Evolutionary conservation across 1,140 invertebrate genomes (phyloP).

Genomic region (Belonocnema kinseyi): DNA sequence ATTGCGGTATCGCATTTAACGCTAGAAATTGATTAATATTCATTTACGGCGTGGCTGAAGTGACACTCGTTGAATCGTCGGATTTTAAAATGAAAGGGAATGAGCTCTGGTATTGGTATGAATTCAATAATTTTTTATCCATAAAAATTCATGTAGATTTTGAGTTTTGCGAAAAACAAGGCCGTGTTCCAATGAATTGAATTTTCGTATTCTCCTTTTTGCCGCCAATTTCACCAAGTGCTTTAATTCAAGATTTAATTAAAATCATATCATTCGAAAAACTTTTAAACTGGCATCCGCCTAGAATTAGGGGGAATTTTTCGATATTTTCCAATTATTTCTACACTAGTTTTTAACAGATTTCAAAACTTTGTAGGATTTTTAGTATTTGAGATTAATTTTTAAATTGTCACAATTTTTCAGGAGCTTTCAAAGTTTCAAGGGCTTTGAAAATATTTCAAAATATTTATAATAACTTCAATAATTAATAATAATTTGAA

Average conservation of each 20-base stretch:
- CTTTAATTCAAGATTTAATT: constrained; percentile 34
- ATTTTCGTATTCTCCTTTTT: constrained; percentile 31
- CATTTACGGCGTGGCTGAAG: constrained; percentile 48
- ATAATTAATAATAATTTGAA: no score
- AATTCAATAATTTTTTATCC: constrained; percentile 14
- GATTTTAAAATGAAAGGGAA: constrained; percentile 44
- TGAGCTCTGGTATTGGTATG: neutral
- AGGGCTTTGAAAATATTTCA: no score
- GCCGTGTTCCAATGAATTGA: constrained; percentile 9
- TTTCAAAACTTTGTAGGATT: no score
- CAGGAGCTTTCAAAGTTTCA: no score
- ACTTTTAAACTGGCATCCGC: constrained; percentile 25
- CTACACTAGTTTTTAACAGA: no score
- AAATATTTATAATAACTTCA: no score
- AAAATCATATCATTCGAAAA: constrained; percentile 42
- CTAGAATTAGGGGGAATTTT: no score
- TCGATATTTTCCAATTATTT: no score
- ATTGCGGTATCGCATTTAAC: constrained; percentile 53
- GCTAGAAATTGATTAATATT: constrained; percentile 63
- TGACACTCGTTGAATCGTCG: constrained; percentile 42
- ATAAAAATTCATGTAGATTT: constrained; percentile 31
- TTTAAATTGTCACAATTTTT: no score
- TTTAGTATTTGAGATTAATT: no score
- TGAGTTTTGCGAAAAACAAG: constrained; percentile 12
- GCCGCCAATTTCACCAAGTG: constrained; percentile 41